Evolutionary conservation across 2,113 vertebrate genomes (phyloP), one percentile per base, ranked within the genome.

Genomic region (Clarias batrachus): DNA sequence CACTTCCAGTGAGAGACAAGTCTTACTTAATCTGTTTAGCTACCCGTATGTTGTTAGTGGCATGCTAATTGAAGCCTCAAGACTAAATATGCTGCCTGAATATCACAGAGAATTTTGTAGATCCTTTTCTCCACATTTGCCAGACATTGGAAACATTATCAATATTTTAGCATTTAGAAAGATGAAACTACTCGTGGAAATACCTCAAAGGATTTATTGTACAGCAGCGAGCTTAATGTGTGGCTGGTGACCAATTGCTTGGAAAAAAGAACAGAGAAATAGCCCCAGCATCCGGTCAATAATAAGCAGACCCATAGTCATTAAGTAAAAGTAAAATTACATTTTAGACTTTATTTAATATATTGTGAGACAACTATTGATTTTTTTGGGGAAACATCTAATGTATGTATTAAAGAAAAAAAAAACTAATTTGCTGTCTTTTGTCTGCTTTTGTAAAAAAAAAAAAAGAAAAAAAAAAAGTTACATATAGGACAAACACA

Each of bases 161-260:
- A 70, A 83, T 83, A 83, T 83, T 83, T 83, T 33, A 70, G 65
- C 25, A 83, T 70, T 54, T 11, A 70, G 65, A 70, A 83, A 83
- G 82, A 83, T 83, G 65, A 83, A 83, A 70, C 82, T 33, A 70
- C 48, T 71, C n/a, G 57, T 57, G 16, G n/a, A 57, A 70, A 33
- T 71, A 56, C 82, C 82, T 83, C 82, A 71, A 70, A 71, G 82
- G 82, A 63, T 73, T 73, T 84, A 59, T 65, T 71, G 73, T 73
- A 30, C 82, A 37, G 68, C 66, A 84, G 66, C 12, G 41, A 59
- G 21, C 66, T 59, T 71, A 71, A 84, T 84, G 71, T 84, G 82
- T 84, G 66, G 17, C 82, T 71, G 59, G 68, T 56, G 52, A 84
- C 82, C 66, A 84, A 84, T 4, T 59, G 66, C 52, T 71, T 37